Evolutionary conservation across 2,797 vertebrate species (phyloP).

Genomic region (Triplophysa yarkandensis): DNA sequence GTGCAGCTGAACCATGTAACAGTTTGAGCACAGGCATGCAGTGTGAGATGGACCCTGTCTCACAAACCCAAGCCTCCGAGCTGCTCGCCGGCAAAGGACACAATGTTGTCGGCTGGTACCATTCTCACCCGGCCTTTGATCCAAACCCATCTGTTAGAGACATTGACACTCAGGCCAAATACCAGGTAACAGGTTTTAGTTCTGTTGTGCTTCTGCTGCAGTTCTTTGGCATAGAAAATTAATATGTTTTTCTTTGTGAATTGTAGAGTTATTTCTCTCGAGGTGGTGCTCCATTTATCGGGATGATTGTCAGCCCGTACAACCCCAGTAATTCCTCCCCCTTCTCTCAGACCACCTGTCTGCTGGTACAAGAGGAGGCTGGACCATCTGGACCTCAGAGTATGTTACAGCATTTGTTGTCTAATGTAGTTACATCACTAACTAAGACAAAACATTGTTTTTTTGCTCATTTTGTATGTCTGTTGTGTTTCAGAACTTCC

Average conservation of each 20-base stretch:
- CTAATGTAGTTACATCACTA: not conserved
- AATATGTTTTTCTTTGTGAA: constrained; percentile 19
- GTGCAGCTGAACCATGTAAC: constrained; percentile 91
- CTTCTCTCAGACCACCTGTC: constrained; percentile 91
- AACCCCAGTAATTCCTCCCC: constrained; percentile 90
- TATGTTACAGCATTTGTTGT: constrained; percentile 68
- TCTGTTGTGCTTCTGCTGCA: not conserved
- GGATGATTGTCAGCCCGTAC: constrained; percentile 98
- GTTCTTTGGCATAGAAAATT: not conserved
- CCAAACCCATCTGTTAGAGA: constrained; percentile 95
- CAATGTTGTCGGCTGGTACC: constrained; percentile 95
- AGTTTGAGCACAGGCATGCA: constrained; percentile 95
- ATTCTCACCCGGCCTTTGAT: constrained; percentile 95
- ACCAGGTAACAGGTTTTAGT: constrained; percentile 80
- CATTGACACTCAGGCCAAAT: constrained; percentile 95
- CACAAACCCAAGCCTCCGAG: constrained; percentile 94
- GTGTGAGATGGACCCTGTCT: constrained; percentile 97
- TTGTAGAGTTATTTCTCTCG: constrained; percentile 94
- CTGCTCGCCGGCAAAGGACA: constrained; percentile 82
- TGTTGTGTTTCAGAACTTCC: constrained; percentile 81
- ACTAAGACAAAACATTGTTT: not conserved
- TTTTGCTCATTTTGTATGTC: not conserved
- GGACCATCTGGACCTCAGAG: constrained; percentile 83
- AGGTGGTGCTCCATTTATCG: constrained; percentile 94
- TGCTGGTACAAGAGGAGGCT: constrained; percentile 88